A percentile compares a stretch with the other conserved stretches of the same genome.
These are phyloP conservation scores for Pygmarrhopalites habei DNA, from an alignment of 1,140 invertebrate species.

Conservation along the genomic window DNA sequence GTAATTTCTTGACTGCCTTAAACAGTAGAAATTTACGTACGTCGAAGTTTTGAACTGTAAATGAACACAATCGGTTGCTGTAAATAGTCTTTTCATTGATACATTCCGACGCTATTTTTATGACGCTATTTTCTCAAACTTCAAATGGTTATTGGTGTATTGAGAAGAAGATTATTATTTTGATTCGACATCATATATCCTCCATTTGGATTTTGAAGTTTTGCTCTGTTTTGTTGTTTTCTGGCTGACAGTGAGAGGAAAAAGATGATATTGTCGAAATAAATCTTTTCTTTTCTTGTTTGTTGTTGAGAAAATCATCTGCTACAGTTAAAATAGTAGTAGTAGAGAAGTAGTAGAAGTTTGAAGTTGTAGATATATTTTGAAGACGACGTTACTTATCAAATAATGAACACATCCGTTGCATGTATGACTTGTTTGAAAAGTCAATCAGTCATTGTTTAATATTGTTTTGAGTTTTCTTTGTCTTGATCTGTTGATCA, in stretches of 20 bases:
- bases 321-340: not conserved
- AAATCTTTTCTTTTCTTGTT: not conserved
- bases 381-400: not conserved
- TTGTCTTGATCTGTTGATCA: not conserved
- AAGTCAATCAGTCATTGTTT: constrained; percentile 1
- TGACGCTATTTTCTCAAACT: not conserved
- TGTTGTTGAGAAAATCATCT: not conserved
- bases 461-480: not conserved
- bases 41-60: constrained; percentile 10
- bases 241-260: not conserved
- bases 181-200: no score
- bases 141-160: no score
- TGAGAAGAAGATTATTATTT: no score
- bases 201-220: no score
- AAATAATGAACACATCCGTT: constrained; percentile 18
- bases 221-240: no score
- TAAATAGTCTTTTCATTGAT: not conserved
- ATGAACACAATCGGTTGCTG: constrained; percentile 20
- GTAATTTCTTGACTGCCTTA: not conserved
- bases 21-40: not conserved
- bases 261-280: not conserved
- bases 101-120: not conserved
- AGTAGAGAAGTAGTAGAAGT: not conserved
- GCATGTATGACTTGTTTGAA: not conserved
- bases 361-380: not conserved